Evolutionary conservation across 2,797 vertebrate genomes (phyloP), one percentile per base, ranked within the genome.

Genomic region (Lacerta viridis): DNA sequence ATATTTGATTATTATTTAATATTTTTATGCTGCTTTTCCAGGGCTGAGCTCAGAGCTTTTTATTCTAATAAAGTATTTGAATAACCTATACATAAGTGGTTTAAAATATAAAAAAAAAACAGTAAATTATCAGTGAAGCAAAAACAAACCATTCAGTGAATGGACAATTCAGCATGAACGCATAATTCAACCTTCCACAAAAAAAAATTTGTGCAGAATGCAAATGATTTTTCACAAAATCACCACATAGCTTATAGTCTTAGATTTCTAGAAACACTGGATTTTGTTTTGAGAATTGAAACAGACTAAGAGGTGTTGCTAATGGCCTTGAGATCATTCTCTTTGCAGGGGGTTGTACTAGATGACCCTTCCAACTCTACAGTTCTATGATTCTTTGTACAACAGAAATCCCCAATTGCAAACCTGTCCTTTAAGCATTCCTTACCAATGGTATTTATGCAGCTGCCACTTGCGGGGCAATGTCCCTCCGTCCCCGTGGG

Each of bases 381-480:
- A 55, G 4, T 55, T 55, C 50, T 55, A 15, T 55, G 3, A 55
- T 55, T 55, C 50, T 13, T 50, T 50, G 50, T 50, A 50, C 50
- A 50, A 13, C 11, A 76, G 8, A 36, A 71, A 25, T 86, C 50
- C 15, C 41, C 1, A 77, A 83, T 72, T 39, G 3, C 27, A 46
- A 18, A 0, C 17, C 7, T 0, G 0, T 27, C n/a, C 68, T 25
- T 29, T 46, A 20, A 66, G n/a, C 9, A 71, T 1, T 64, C 85
- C 88, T 84, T 72, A 7, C 3, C 50, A 0, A 2, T 78, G 20
- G 64, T 87, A 74, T 87, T 64, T 82, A 9, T 46, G 0, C 3
- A 86, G 86, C 33, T 87, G 75, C 10, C 4, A 1, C 69, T 13
- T 39, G 33, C 33, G 33, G 1, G 33, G 33, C 33, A 33, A 33